A percentile compares a stretch with the other conserved stretches of the same genome.
phyloP scores from a whole-genome alignment of 2,113 vertebrate genomes.

The Ailuropoda melanoleuca region DNA sequence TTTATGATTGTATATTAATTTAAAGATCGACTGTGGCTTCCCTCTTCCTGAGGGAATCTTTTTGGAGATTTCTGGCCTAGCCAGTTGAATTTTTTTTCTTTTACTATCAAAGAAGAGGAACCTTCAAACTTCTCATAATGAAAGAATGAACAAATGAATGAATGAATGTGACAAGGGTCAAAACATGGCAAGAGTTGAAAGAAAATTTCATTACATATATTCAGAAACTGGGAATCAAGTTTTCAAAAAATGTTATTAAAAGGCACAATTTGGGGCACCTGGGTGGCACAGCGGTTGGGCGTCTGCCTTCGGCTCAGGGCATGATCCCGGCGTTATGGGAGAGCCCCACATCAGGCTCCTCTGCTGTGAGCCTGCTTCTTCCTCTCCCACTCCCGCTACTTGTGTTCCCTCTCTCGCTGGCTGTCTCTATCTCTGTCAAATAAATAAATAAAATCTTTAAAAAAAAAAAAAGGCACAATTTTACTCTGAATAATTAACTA shows the following conservation, averaged over 20 bases:
- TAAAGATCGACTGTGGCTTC: background rate
- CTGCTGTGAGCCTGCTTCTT: too few relatives aligned
- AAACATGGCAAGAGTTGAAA: slow-evolving; percentile 78
- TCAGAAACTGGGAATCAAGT: slow-evolving; percentile 61
- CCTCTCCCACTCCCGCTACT: too few relatives aligned
- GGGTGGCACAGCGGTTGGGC: too few relatives aligned
- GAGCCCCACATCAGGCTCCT: too few relatives aligned
- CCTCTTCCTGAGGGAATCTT: background rate
- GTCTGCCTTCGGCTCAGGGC: too few relatives aligned
- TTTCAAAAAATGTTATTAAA: slow-evolving; percentile 36
- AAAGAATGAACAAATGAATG: slow-evolving; percentile 64
- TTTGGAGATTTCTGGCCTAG: slow-evolving; percentile 50
- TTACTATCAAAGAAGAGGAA: slow-evolving; percentile 32
- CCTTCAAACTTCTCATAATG: slow-evolving; percentile 68
- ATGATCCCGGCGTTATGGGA: too few relatives aligned
- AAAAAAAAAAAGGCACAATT: slow-evolving; percentile 42
- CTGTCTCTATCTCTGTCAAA: too few relatives aligned
- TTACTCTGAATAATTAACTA: background rate
- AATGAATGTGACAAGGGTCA: slow-evolving; percentile 73
- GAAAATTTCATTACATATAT: slow-evolving; percentile 49
- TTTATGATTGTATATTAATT: background rate
- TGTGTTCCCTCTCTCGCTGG: too few relatives aligned
- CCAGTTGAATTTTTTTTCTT: background rate
- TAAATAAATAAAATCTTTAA: too few relatives aligned
- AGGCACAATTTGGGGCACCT: background rate